These are phyloP conservation scores for Mizuhopecten yessoensis DNA, from an alignment of 1,140 invertebrate genomes.

Conservation along the genomic window DNA sequence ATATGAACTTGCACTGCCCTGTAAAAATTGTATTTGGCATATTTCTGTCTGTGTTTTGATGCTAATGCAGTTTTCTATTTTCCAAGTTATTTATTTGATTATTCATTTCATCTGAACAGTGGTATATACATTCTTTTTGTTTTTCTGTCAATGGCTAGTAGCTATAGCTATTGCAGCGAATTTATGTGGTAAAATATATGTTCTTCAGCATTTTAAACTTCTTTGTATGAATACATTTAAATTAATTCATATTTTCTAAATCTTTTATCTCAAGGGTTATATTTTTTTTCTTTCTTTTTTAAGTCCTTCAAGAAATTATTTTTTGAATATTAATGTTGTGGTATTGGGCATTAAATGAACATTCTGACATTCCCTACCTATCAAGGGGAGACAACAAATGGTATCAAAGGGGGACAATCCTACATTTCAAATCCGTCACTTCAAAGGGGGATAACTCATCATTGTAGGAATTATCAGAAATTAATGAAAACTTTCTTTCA, in stretches of 20 bases:
- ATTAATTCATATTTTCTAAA: conserved; percentile 1
- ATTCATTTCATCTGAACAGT: neutral
- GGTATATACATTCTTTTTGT: neutral
- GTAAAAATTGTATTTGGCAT: neutral
- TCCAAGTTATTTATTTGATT: neutral
- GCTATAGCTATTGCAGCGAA: too few relatives aligned
- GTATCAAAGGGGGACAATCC: neutral
- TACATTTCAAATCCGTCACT: neutral
- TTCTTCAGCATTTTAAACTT: too few relatives aligned
- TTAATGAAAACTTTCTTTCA: neutral
- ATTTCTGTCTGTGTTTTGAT: neutral
- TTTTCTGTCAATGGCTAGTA: too few relatives aligned
- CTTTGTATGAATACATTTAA: neutral
- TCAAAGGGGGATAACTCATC: neutral
- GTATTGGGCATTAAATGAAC: too few relatives aligned
- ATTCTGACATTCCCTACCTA: too few relatives aligned
- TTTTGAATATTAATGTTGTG: neutral
- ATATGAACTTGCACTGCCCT: neutral
- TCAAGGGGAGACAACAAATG: neutral
- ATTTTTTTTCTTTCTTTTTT: neutral
- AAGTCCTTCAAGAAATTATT: neutral
- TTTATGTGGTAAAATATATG: too few relatives aligned
- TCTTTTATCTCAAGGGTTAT: neutral
- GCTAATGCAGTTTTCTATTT: neutral
- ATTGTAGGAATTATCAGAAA: neutral